Evolutionary conservation across 2,113 vertebrate genomes (phyloP), one percentile per base, ranked within the genome.

Genomic region (Brachyhypopomus occidentalis): DNA sequence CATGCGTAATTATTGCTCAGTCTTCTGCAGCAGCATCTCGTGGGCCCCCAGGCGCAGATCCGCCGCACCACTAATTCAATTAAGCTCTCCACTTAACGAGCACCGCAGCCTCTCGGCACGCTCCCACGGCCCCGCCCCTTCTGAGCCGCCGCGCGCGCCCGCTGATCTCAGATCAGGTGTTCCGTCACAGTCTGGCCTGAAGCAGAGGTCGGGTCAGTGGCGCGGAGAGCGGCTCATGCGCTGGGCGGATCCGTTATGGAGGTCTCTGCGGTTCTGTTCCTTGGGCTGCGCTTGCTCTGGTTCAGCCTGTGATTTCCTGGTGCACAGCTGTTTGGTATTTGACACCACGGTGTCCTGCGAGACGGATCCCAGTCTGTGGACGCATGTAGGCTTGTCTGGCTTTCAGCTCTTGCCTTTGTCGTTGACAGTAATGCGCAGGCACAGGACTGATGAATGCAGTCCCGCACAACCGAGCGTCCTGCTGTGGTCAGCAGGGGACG

Each of bases 51-150:
- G 82, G 82, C 75, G 36, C 67, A 67, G 55, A 81, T 83, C 62
- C 64, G 52, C 75, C 30, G 38, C 8, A 58, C 59, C 55, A 25
- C 45, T 84, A 88, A 87, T 88, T 87, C 80, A 86, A 85, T 84
- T 85, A 86, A 78, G 76, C 66, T 56, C 80, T 79, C 82, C 76
- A 75, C 75, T 77, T 80, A 78, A 34, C 34, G 72, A 84, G n/a
- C 17, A 56, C 25, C 41, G 72, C 52, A 75, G 52, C 48, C 58
- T 59, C 76, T 82, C 63, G 74, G 25, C 41, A 38, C 6, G 27
- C 25, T 45, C 59, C 72, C 55, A 72, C 59, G 64, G 69, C 11
- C 22, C 38, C 22, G 78, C 38, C 30, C 22, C 1, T 27, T 70
- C 27, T 1, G 9, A 30, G 11, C 17, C 19, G 11, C 3, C 8